Conservation (phyloP, 2,888 invertebrate genomes). For the Leptopilina myrica region DNA sequence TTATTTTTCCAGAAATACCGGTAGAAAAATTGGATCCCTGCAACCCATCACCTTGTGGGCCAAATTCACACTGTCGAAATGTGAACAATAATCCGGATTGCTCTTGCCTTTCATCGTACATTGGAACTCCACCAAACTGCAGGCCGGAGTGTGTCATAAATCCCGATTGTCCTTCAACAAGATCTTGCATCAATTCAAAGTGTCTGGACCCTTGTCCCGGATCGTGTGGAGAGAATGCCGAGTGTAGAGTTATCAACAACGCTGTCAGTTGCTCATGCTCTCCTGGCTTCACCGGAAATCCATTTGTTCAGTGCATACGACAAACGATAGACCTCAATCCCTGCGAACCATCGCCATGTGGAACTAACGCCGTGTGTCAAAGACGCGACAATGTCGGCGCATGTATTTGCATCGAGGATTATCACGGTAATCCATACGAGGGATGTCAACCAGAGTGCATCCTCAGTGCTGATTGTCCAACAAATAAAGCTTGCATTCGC, state of each 20-base stretch:
- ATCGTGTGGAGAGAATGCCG: conserved; percentile 88
- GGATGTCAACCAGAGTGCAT: conserved; percentile 93
- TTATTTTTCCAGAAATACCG: conserved; percentile 65
- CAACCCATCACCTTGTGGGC: conserved; percentile 88
- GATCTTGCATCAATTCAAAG: conserved; percentile 88
- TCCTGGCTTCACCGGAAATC: conserved; percentile 86
- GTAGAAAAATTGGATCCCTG: conserved; percentile 81
- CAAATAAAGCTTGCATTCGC: conserved; percentile 88
- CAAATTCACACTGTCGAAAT: conserved; percentile 85
- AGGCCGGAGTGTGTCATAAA: conserved; percentile 90
- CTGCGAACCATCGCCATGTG: conserved; percentile 92
- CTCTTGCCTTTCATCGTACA: conserved; percentile 86
- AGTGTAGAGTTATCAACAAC: conserved; percentile 88
- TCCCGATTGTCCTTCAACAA: conserved; percentile 78
- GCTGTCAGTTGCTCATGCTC: conserved; percentile 89
- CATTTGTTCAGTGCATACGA: conserved; percentile 68
- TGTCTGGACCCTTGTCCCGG: conserved; percentile 90
- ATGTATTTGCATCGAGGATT: conserved; percentile 88
- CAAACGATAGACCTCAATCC: conserved; percentile 79
- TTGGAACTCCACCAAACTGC: conserved; percentile 89
- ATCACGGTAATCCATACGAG: conserved; percentile 91
- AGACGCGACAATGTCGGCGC: conserved; percentile 88
- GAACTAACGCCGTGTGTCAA: conserved; percentile 88
- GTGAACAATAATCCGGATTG: conserved; percentile 84
- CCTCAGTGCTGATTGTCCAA: conserved; percentile 89